phyloP scores from a whole-genome alignment of 1,140 invertebrate species.

The Eumaeus atala region DNA sequence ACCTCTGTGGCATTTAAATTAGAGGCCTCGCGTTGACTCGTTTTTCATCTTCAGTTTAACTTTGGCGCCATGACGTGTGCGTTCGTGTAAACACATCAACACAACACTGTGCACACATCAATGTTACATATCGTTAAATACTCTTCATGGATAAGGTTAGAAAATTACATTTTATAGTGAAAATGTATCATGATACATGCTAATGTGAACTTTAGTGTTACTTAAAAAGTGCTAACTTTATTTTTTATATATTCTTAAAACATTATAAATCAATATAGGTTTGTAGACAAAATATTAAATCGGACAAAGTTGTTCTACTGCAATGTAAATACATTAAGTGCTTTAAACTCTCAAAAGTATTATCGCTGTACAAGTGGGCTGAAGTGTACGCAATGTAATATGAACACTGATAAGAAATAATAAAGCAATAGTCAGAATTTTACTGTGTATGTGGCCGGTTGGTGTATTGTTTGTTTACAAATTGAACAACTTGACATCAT shows the following conservation, averaged over 20 bases:
- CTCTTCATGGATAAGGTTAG: not conserved
- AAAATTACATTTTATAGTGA: not conserved
- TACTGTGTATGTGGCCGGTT: slow-evolving; percentile 2
- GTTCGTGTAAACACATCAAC: not conserved
- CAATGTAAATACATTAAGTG: slow-evolving; percentile 5
- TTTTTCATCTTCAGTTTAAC: not conserved
- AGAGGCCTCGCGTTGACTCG: not conserved
- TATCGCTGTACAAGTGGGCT: slow-evolving; percentile 4
- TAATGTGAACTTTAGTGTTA: too few relatives aligned
- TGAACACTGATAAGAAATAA: not conserved
- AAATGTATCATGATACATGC: too few relatives aligned
- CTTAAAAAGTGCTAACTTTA: too few relatives aligned
- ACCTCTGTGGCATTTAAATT: not conserved
- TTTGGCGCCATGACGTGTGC: not conserved
- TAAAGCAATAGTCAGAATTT: not conserved
- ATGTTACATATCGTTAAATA: not conserved
- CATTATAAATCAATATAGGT: not conserved
- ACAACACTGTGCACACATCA: not conserved
- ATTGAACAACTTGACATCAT: slow-evolving; percentile 15
- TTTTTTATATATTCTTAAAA: too few relatives aligned
- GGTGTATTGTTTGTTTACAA: slow-evolving; percentile 1
- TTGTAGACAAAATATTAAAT: not conserved
- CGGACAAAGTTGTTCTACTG: not conserved
- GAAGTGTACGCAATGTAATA: not conserved
- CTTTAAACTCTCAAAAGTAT: not conserved